A percentile compares a stretch with the other conserved stretches of the same genome.
Conservation (phyloP, 2,113 vertebrate genomes). For the Thryonomys swinderianus region DNA sequence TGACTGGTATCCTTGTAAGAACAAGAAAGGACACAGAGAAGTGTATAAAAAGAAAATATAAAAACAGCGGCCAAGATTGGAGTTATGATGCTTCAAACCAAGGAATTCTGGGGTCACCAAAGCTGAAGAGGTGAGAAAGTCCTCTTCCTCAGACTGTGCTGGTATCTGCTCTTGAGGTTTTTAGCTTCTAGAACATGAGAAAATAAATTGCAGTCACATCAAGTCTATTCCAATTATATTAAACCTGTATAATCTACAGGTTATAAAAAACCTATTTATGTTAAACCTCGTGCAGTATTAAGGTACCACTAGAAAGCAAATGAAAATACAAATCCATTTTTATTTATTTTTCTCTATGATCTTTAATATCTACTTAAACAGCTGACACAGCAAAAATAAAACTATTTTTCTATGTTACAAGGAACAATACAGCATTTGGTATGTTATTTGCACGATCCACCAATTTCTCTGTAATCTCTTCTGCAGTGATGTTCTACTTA, state of each 20-base stretch:
- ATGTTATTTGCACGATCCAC: neutral
- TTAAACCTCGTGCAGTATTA: neutral
- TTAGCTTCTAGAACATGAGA: neutral
- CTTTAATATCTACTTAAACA: conserved; percentile 63
- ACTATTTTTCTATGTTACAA: neutral
- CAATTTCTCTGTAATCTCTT: neutral
- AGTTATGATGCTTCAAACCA: neutral
- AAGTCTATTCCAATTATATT: neutral
- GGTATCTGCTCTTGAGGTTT: neutral
- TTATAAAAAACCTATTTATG: neutral
- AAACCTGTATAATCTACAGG: no score
- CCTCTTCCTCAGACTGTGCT: neutral
- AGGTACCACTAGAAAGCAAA: neutral
- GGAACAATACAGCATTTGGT: neutral
- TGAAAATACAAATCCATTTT: neutral
- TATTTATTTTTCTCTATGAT: conserved; percentile 51
- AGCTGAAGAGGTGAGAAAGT: neutral
- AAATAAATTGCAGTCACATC: neutral
- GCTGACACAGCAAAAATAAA: conserved; percentile 38
- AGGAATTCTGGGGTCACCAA: neutral
- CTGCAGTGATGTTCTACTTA: neutral
- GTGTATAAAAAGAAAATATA: neutral
- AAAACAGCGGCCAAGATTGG: neutral
- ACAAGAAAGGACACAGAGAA: neutral
- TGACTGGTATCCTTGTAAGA: neutral